A percentile compares a stretch with the other conserved stretches of the same genome.
These are phyloP conservation scores for Aythya baeri DNA, from an alignment of 2,113 vertebrate species.

Conservation along the genomic window DNA sequence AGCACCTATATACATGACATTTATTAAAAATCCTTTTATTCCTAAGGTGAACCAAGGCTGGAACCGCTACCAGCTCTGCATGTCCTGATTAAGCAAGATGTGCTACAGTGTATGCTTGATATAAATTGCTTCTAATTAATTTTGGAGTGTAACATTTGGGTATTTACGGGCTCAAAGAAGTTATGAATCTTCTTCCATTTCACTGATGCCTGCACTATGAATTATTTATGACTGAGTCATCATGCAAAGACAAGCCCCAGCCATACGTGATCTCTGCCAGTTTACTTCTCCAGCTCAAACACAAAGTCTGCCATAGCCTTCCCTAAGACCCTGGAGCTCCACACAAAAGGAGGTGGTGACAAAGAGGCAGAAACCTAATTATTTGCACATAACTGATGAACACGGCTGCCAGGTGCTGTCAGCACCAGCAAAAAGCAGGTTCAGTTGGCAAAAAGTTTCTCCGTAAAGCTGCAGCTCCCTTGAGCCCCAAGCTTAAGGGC, in stretches of 20 bases:
- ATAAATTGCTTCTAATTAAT: not conserved
- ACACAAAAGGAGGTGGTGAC: not conserved
- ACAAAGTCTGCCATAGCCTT: not conserved
- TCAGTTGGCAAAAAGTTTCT: not conserved
- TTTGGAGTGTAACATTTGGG: not conserved
- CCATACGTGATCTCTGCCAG: not conserved
- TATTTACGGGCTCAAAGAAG: constrained; percentile 8
- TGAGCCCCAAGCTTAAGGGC: not conserved
- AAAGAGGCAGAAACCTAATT: constrained; percentile 8
- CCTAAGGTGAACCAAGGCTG: not conserved
- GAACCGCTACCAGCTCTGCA: not conserved
- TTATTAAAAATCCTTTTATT: not conserved
- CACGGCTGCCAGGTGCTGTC: not conserved
- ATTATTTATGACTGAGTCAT: constrained; percentile 10
- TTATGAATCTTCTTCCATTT: not conserved
- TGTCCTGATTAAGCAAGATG: not conserved
- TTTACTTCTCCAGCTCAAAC: not conserved
- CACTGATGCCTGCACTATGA: not conserved
- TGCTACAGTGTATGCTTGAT: not conserved
- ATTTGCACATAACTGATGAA: not conserved
- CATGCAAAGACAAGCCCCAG: not conserved
- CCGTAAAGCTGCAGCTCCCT: not conserved
- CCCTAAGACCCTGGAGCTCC: not conserved
- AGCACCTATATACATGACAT: not conserved
- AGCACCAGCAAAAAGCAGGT: not conserved